phyloP scores from a whole-genome alignment of 2,113 vertebrate genomes.

The Leiothrix lutea region DNA sequence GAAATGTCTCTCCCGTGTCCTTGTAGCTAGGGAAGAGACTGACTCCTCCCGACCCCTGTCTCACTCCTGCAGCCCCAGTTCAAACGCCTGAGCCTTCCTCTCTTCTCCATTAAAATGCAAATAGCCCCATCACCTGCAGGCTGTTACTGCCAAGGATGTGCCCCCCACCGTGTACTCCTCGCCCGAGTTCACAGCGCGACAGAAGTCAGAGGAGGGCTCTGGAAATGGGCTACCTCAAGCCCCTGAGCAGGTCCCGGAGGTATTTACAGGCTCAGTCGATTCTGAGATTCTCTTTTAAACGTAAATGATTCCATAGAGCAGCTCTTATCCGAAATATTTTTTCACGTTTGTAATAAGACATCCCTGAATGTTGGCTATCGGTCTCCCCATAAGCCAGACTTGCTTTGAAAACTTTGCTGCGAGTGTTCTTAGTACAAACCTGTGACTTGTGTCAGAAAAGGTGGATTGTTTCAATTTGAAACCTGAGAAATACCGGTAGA shows the following conservation, averaged over 20 bases:
- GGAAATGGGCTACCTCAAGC: not conserved
- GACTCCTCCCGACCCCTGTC: not conserved
- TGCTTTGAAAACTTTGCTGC: not conserved
- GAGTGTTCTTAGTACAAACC: rapidly evolving
- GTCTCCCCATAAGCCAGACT: not conserved
- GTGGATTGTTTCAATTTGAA: rapidly evolving
- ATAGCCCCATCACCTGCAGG: not conserved
- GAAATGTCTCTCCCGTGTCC: too few relatives aligned
- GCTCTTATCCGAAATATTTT: not conserved
- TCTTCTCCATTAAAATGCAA: not conserved
- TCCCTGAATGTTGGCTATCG: rapidly evolving
- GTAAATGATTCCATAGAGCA: not conserved
- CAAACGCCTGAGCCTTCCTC: not conserved
- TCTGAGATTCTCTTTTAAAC: not conserved
- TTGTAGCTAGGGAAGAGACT: not conserved
- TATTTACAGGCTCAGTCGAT: not conserved
- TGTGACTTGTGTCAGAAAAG: rapidly evolving
- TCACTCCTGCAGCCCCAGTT: rapidly evolving
- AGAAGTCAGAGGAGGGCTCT: rapidly evolving
- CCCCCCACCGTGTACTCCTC: rapidly evolving
- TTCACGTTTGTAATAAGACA: not conserved
- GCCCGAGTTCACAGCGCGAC: rapidly evolving
- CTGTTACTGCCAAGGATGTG: not conserved
- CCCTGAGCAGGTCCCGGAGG: rapidly evolving
- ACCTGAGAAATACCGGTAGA: not conserved